Evolutionary conservation across 2,797 vertebrate genomes (phyloP).

Genomic region (Anisognathus igniventris): DNA sequence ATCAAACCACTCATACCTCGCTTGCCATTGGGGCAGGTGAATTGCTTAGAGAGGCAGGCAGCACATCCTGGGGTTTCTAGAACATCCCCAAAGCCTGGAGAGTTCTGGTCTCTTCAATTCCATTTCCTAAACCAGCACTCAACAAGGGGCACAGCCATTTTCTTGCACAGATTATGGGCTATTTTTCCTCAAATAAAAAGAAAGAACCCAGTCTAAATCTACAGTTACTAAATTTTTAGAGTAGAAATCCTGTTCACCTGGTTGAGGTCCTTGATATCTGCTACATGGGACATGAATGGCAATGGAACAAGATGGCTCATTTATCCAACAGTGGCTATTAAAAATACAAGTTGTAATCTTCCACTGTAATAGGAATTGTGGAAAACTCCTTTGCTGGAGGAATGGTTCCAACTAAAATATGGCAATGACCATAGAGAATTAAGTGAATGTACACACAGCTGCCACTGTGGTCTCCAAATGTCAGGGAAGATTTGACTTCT

Average conservation of each 20-base stretch:
- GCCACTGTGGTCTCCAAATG: background rate
- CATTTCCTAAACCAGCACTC: background rate
- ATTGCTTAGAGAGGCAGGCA: background rate
- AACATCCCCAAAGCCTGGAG: background rate
- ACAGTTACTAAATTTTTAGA: background rate
- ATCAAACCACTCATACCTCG: background rate
- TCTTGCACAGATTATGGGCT: background rate
- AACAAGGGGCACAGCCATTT: background rate
- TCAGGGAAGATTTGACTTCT: background rate
- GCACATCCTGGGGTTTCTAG: background rate
- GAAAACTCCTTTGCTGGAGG: background rate
- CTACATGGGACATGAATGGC: background rate
- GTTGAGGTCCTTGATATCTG: background rate
- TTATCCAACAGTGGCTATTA: background rate
- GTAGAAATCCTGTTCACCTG: background rate
- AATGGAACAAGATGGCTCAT: background rate
- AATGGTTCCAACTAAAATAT: background rate
- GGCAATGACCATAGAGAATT: fast-evolving
- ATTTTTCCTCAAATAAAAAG: background rate
- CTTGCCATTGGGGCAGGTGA: background rate
- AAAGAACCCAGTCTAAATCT: background rate
- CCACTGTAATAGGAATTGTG: background rate
- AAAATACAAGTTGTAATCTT: background rate
- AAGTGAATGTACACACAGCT: background rate
- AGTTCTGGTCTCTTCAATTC: background rate